Conservation (phyloP, 2,888 invertebrate species). For the Chloroclysta siterata region DNA sequence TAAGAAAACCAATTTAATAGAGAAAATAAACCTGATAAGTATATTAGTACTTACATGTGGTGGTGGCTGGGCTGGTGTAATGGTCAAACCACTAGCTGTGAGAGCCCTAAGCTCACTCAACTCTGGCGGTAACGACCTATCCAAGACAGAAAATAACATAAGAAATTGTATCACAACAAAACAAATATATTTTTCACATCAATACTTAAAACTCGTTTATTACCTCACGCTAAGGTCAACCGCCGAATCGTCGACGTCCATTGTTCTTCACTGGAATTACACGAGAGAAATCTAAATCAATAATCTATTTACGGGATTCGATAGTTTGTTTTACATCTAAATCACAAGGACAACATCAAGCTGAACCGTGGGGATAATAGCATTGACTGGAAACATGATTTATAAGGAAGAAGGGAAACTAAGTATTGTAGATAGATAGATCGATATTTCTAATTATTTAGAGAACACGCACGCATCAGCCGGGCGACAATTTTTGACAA, state of each 20-base stretch:
- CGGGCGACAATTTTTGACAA: constrained; percentile 56
- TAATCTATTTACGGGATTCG: constrained; percentile 32
- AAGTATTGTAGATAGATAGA: constrained; percentile 13
- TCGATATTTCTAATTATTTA: constrained; percentile 45
- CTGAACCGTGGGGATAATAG: not conserved
- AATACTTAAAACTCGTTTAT: constrained; percentile 44
- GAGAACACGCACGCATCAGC: constrained; percentile 65
- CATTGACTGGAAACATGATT: not conserved
- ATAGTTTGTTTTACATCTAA: constrained; percentile 20
- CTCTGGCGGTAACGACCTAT: constrained; percentile 79
- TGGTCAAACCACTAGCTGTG: constrained; percentile 86
- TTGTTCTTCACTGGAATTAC: constrained; percentile 80
- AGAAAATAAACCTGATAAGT: too few relatives aligned
- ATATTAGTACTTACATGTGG: constrained; percentile 71
- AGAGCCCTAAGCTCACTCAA: constrained; percentile 85
- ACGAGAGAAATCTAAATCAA: constrained; percentile 54
- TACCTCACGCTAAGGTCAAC: constrained; percentile 95
- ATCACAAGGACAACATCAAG: constrained; percentile 1
- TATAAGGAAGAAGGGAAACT: not conserved
- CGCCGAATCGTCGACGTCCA: constrained; percentile 95
- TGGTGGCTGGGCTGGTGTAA: constrained; percentile 86
- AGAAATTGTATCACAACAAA: constrained; percentile 17
- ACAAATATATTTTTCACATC: constrained; percentile 32
- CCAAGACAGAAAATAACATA: constrained; percentile 27
- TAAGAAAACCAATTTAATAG: too few relatives aligned